phyloP scores from a whole-genome alignment of 2,888 invertebrate species.

The Drosophila peninsularis region DNA sequence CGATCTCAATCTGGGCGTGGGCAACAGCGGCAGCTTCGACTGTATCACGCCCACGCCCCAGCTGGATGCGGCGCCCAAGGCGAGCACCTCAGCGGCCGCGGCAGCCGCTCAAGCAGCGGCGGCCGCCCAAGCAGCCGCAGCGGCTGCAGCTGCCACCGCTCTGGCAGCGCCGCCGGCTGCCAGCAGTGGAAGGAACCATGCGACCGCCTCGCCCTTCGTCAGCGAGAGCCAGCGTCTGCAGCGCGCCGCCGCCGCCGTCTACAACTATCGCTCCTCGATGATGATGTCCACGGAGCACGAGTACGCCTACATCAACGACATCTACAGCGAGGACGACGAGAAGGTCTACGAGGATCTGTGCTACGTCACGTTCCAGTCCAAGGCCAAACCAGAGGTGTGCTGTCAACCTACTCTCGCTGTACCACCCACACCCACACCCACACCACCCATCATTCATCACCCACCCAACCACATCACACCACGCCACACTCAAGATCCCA shows the following conservation, averaged over 20 bases:
- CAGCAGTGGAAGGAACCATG: not conserved
- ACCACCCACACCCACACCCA: conserved; percentile 8
- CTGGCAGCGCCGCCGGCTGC: conserved; percentile 1
- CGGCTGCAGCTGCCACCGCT: conserved; percentile 3
- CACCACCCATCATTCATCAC: not conserved
- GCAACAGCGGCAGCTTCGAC: conserved; percentile 27
- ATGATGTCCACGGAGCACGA: conserved; percentile 75
- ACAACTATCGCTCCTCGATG: conserved; percentile 80
- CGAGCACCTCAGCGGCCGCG: conserved; percentile 47
- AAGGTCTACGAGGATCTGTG: conserved; percentile 95
- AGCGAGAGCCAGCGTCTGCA: conserved; percentile 79
- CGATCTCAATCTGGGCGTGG: conserved; percentile 51
- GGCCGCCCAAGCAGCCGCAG: not conserved
- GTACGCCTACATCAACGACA: conserved; percentile 82
- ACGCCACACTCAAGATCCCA: not conserved
- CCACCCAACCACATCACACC: not conserved
- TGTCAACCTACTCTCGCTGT: conserved; percentile 13
- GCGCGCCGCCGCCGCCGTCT: conserved; percentile 81
- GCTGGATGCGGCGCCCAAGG: conserved; percentile 30
- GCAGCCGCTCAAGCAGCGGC: conserved; percentile 12
- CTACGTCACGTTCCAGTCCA: conserved; percentile 92
- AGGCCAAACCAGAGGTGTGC: conserved; percentile 88
- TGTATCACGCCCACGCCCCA: conserved; percentile 57
- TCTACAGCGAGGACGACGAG: conserved; percentile 87
- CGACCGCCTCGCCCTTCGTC: conserved; percentile 39